A percentile compares a stretch with the other conserved stretches of the same genome.
phyloP scores from a whole-genome alignment of 2,888 invertebrate species.

The Chymomyza procnemis region DNA sequence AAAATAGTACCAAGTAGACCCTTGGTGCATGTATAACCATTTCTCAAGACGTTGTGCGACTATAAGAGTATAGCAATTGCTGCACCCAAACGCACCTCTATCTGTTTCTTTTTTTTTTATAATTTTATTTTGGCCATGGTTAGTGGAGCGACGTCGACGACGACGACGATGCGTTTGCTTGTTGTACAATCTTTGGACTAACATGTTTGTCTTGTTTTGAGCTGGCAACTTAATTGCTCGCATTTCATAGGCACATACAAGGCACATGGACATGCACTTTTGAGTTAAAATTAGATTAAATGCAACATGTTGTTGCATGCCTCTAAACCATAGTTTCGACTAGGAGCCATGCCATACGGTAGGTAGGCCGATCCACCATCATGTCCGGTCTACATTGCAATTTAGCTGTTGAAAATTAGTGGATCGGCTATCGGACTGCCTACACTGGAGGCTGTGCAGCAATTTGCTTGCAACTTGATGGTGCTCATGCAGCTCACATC shows the following conservation, averaged over 20 bases:
- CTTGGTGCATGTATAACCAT: no score
- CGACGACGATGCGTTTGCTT: conserved; percentile 28
- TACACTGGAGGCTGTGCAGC: background rate
- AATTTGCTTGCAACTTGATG: background rate
- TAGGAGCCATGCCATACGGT: background rate
- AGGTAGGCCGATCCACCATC: conserved; percentile 9
- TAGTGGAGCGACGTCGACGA: conserved; percentile 47
- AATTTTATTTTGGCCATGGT: conserved; percentile 60
- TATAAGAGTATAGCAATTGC: background rate
- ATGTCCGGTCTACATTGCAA: conserved; percentile 31
- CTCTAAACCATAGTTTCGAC: background rate
- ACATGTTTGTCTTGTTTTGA: conserved; percentile 63
- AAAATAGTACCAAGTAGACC: no score
- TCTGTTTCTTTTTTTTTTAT: conserved; percentile 28
- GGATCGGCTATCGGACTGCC: background rate
- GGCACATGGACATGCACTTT: conserved; percentile 54
- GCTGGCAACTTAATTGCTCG: conserved; percentile 56
- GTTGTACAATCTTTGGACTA: conserved; percentile 47
- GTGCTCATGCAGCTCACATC: conserved; percentile 24
- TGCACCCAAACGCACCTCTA: background rate
- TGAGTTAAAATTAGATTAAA: conserved; percentile 67
- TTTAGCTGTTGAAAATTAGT: conserved; percentile 3
- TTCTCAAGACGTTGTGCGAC: background rate
- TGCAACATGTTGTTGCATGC: conserved; percentile 26
- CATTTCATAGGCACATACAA: conserved; percentile 42